phyloP scores from a whole-genome alignment of 2,113 vertebrate genomes.

The Potamarius usumacintae region DNA sequence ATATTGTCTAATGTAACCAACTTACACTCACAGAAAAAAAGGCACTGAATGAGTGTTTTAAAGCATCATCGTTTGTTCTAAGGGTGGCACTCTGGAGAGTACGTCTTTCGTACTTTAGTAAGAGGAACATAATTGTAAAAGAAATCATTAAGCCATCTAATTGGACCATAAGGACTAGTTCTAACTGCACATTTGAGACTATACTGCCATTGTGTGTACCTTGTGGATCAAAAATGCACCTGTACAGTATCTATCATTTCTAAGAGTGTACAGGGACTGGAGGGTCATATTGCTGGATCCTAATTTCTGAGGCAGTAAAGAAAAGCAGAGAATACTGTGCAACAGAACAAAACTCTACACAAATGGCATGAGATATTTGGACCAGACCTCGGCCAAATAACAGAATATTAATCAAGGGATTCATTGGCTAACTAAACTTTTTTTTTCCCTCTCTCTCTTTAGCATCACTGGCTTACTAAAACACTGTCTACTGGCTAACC shows the following conservation, averaged over 20 bases:
- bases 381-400: not conserved
- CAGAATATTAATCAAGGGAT: not conserved
- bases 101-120: slow-evolving; percentile 1
- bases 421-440: not conserved
- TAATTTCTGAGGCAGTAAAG: not conserved
- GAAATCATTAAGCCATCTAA: slow-evolving; percentile 11
- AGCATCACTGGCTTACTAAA: not conserved
- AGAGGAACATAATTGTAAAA: slow-evolving; percentile 14
- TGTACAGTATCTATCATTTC: not conserved
- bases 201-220: not conserved
- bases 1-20: not conserved
- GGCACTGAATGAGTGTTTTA: not conserved
- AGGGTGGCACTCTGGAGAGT: not conserved
- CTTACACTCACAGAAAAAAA: not conserved
- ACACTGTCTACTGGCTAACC: too few relatives aligned
- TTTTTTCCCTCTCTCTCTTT: not conserved
- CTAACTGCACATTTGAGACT: not conserved
- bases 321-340: not conserved
- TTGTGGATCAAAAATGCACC: slow-evolving; percentile 5
- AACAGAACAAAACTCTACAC: not conserved
- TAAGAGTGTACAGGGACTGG: not conserved
- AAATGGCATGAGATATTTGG: not conserved
- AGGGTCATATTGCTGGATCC: not conserved
- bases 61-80: not conserved
- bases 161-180: not conserved